Evolutionary conservation across 2,888 invertebrate species (phyloP).

Genomic region (Anthoptus insignis): DNA sequence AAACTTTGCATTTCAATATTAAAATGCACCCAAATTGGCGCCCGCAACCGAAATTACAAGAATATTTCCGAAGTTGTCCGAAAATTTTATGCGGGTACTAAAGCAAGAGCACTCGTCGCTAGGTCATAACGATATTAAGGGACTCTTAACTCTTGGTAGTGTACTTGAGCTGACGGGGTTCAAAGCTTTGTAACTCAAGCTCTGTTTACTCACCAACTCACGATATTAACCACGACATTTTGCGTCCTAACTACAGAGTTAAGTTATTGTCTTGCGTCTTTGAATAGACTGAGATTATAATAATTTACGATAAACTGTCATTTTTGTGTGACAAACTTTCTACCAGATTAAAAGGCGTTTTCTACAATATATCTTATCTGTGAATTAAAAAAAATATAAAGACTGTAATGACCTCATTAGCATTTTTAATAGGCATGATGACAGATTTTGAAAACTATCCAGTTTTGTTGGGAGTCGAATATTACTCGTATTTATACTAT

Average conservation of each 20-base stretch:
- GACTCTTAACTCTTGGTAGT: constrained; percentile 26
- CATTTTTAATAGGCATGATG: too few species aligned
- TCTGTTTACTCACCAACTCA: constrained; percentile 27
- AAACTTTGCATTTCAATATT: constrained; percentile 31
- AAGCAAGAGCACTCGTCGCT: constrained; percentile 43
- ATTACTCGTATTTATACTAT: too few species aligned
- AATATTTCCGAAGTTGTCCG: constrained; percentile 64
- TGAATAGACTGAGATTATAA: too few species aligned
- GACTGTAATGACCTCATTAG: too few species aligned
- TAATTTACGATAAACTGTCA: too few species aligned
- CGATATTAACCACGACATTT: constrained; percentile 15
- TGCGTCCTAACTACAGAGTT: not conserved
- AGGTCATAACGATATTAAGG: constrained; percentile 22
- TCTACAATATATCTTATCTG: too few species aligned
- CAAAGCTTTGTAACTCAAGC: constrained; percentile 59
- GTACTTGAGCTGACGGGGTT: constrained; percentile 47
- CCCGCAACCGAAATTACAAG: constrained; percentile 49
- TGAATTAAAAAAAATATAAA: too few species aligned
- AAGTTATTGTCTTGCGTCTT: not conserved
- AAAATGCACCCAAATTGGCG: constrained; percentile 29
- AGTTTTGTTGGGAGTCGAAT: too few species aligned
- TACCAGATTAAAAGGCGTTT: too few species aligned
- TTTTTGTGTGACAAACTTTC: too few species aligned
- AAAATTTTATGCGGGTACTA: constrained; percentile 6
- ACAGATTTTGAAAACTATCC: too few species aligned